phyloP scores from a whole-genome alignment of 2,888 invertebrate species.

The Drosophila tanythrix region DNA sequence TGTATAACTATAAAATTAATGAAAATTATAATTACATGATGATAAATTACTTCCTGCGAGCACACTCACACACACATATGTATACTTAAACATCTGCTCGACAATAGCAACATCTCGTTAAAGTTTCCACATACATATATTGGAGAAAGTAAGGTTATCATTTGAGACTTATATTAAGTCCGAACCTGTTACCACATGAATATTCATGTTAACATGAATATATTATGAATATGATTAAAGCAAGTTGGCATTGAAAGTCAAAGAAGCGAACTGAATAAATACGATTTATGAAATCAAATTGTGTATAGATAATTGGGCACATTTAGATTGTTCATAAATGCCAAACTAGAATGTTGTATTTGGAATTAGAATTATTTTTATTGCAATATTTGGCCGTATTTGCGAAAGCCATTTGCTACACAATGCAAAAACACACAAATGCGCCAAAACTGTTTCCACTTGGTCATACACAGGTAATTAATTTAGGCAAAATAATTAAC shows the following conservation, averaged over 20 bases:
- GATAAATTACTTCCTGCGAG: slow-evolving; percentile 14
- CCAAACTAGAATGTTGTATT: background rate
- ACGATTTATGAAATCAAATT: background rate
- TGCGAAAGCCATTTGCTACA: background rate
- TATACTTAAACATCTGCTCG: background rate
- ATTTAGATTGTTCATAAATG: background rate
- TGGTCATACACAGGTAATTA: background rate
- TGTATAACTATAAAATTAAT: slow-evolving; percentile 53
- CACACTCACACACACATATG: background rate
- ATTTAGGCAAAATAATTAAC: background rate
- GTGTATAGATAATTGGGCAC: background rate
- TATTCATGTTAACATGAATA: background rate
- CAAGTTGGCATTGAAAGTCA: background rate
- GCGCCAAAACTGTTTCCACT: background rate
- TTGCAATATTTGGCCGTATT: background rate
- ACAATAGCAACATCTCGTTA: background rate
- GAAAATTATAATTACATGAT: slow-evolving; percentile 12
- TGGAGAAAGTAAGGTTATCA: background rate
- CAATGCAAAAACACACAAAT: background rate
- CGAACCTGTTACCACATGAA: background rate
- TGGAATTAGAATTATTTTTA: background rate
- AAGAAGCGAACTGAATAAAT: background rate
- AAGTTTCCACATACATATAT: background rate
- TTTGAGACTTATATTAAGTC: background rate
- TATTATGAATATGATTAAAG: background rate